Conservation (phyloP, 2,888 invertebrate genomes). For the Chirona hameri region DNA sequence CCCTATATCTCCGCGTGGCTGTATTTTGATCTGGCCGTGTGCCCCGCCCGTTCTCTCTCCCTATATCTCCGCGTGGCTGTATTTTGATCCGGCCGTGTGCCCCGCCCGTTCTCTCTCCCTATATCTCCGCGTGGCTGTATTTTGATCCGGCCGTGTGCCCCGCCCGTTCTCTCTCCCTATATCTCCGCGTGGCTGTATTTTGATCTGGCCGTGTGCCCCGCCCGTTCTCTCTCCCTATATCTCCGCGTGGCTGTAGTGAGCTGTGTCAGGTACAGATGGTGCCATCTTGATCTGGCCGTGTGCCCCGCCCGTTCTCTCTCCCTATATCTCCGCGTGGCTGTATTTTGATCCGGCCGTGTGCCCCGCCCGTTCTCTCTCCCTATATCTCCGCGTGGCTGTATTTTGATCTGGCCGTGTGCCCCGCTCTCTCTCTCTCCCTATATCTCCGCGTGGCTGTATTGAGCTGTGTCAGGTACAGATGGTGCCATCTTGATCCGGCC, state of each 20-base stretch:
- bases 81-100: constrained; percentile 29
- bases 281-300: not conserved
- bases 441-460: constrained; percentile 37
- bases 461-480: constrained; percentile 52
- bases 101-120: too few relatives aligned
- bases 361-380: too few relatives aligned
- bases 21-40: constrained; percentile 32
- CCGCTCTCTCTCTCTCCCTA: too few relatives aligned
- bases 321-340: not conserved
- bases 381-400: constrained; percentile 33
- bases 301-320: too few relatives aligned
- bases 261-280: constrained; percentile 52
- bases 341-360: constrained; percentile 31
- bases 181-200: constrained; percentile 34
- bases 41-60: too few relatives aligned
- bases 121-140: constrained; percentile 33
- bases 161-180: too few relatives aligned
- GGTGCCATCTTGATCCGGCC: constrained; percentile 41
- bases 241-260: constrained; percentile 41
- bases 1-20: not conserved
- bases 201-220: too few relatives aligned
- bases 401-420: too few relatives aligned
- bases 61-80: constrained; percentile 14
- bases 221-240: too few relatives aligned
- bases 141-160: too few relatives aligned